Evolutionary conservation across 1,140 invertebrate species (phyloP), one percentile per base, ranked within the genome.

Genomic region (Lordiphosa clarofinis): DNA sequence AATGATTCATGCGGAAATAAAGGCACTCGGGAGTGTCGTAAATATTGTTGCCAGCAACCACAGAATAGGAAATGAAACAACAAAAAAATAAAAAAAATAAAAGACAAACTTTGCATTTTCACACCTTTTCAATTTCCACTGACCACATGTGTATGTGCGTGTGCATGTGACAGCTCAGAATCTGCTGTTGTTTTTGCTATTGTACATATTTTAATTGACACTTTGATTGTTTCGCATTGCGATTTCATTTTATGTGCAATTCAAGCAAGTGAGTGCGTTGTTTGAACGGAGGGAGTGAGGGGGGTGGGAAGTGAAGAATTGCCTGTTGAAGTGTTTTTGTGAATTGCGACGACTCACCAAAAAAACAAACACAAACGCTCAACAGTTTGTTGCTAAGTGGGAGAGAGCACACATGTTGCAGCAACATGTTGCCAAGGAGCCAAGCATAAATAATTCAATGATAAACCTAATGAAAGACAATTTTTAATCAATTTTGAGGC

Each of bases 1-100:
- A 84, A 84, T 84, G 76, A 82, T 82, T 82, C 76, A 82, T 84
- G 76, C 73, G 68, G 73, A 82, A 82, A 63, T 76, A 84, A 76
- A 76, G 56, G 76, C 78, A 82, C 76, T 76, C 76, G 60, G 46
- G 73, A 73, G 78, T 73, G 68, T 50, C 56, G 61, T 76, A 84
- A 76, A 84, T 70, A 76, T 78, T 69, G 63, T 49, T 56, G 67
- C 62, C 44, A 52, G 71, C 44, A 35, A 66, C 75, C 75, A 48
- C 65, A 70, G 36, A 57, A 49, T 10, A 42, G 39, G 43, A 15
- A 35, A 44, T 49, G 33, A 39, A 11, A 42, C 37, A 15, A 49
- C 28, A 66, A 59, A 42, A 48, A 35, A 52, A 40, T 36, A 43
- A 62, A 58, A 36, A 31, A 60, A 36, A 15, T 31, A 6, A 47